These are phyloP conservation scores for Dryobota labecula DNA, from an alignment of 2,888 invertebrate species.

Conservation along the genomic window DNA sequence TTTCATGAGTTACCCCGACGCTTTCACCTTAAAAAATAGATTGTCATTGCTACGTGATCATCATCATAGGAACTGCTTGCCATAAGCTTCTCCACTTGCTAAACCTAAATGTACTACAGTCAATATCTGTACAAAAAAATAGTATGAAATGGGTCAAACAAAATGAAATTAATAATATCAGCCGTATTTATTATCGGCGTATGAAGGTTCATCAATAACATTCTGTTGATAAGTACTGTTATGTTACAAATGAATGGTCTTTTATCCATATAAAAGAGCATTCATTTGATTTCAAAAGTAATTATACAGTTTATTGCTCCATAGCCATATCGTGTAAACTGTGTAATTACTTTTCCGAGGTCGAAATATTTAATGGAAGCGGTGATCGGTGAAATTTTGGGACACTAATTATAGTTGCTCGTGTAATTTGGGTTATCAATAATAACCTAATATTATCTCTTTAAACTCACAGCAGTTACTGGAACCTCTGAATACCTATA, in stretches of 20 bases:
- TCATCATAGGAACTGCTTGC: not conserved
- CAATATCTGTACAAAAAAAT: not conserved
- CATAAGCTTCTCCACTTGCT: not conserved
- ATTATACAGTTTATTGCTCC: no score
- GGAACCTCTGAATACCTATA: no score
- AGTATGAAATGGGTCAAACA: not conserved
- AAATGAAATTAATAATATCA: slow-evolving; percentile 17
- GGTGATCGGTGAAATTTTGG: slow-evolving; percentile 27
- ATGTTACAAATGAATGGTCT: slow-evolving; percentile 28
- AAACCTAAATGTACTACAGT: not conserved
- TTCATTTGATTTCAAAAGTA: no score
- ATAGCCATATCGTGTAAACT: slow-evolving; percentile 28
- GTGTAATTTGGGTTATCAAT: not conserved
- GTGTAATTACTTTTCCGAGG: slow-evolving; percentile 44
- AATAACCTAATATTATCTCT: not conserved
- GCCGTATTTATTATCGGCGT: slow-evolving; percentile 24
- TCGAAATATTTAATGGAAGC: slow-evolving; percentile 42
- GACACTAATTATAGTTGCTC: not conserved
- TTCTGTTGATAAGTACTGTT: slow-evolving; percentile 31
- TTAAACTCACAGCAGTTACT: not conserved
- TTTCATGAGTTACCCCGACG: no score
- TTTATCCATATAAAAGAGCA: no score
- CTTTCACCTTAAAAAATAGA: no score
- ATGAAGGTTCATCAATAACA: slow-evolving; percentile 21
- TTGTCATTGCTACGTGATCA: not conserved